Conservation (phyloP, 2,113 vertebrate species). For the Scolopax mira region DNA sequence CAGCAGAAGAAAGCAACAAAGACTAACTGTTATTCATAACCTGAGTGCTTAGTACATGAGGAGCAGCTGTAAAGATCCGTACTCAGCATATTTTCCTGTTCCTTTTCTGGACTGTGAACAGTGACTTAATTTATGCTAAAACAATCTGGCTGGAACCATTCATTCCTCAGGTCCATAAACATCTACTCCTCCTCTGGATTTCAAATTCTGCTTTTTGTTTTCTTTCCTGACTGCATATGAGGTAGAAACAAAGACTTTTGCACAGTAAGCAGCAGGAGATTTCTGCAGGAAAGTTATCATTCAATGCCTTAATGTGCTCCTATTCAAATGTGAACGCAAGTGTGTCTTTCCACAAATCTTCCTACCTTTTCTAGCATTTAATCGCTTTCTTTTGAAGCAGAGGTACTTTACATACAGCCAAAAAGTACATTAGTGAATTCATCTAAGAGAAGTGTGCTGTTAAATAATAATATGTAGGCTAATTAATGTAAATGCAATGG, state of each 20-base stretch:
- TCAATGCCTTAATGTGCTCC: neutral
- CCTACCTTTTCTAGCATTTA: neutral
- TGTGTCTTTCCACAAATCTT: neutral
- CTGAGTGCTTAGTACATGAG: neutral
- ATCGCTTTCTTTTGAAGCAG: neutral
- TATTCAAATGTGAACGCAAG: neutral
- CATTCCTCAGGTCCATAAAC: neutral
- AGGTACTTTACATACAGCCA: neutral
- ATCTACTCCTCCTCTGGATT: neutral
- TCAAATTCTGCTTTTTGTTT: neutral
- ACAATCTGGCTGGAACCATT: neutral
- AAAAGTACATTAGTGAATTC: conserved; percentile 45
- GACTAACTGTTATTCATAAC: neutral
- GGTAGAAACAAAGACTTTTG: neutral
- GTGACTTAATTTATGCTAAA: neutral
- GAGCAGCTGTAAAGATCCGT: neutral
- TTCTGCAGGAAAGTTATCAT: neutral
- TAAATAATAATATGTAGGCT: conserved; percentile 46
- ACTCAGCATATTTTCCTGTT: neutral
- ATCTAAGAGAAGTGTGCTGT: conserved; percentile 32
- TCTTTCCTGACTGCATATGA: neutral
- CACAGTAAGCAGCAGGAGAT: neutral
- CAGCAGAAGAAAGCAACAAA: neutral
- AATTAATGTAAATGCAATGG: conserved; percentile 54
- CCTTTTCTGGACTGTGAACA: neutral